Base-by-base conservation (phyloP, 1,140 invertebrate species). In the Drosophila bipectinata region DNA sequence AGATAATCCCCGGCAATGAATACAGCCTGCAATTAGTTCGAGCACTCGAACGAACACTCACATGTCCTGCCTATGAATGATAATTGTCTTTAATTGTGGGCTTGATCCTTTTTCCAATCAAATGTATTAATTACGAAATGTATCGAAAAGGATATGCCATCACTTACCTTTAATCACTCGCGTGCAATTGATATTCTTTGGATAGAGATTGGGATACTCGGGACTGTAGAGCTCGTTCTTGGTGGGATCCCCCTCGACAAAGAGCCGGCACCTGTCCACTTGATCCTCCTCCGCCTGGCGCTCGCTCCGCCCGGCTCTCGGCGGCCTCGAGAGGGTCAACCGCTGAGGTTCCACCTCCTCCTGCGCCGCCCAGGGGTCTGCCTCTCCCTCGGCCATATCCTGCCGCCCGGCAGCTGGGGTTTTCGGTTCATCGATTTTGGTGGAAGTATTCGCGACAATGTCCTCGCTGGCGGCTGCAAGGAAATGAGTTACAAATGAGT, bases 151-250 rank as follows among this genome's bases (percentile, higher is more conserved):
- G 3, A 12, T 37, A 37, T 37, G 24, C 5, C 14, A 24, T 7
- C 8, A 74, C 93, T 93, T 92, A 96, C 96, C 96, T 93, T 93
- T 93, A 55, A 97, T 93, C 21, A 95, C 92, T 47, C 93, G 93
- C 48, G 95, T 93, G 81, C 96, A 97, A 68, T 96, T 94, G 0
- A 94, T 94, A 44, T 94, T 93, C 77, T 95, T 95, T 3, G 95
- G 94, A 92, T 97, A 97, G 48, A 93, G 92, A 5, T 93, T 92
- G 1, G 96, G 96, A 92, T 95, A 96, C 62, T 94, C 93, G 0
- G 96, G 96, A 64, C 95, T 96, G 87, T 94, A 96, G 81, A 97
- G 96, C 84, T 96, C 95, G 39, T 92, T 92, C 72, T 93, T 93
- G 9, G 81, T 83, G 6, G 91, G 87, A 74, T 95, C 93, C 0